Conservation (phyloP, 2,797 vertebrate genomes). For the Carcharodon carcharias region DNA sequence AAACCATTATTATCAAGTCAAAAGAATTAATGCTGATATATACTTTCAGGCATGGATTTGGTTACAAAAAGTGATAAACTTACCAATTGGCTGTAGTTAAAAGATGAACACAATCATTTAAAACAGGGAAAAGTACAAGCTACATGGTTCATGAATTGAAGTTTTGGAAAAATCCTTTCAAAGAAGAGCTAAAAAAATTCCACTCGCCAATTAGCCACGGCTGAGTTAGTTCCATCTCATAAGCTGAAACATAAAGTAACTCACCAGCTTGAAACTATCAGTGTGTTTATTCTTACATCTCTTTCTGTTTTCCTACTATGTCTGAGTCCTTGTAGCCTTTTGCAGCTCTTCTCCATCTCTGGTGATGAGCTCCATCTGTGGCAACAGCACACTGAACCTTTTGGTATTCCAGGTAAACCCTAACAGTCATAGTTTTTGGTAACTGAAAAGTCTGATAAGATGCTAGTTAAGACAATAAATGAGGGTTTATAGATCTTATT, state of each 20-base stretch:
- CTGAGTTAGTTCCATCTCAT: neutral
- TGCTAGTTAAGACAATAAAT: neutral
- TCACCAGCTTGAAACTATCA: neutral
- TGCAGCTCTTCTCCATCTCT: neutral
- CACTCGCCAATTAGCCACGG: neutral
- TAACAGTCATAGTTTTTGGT: neutral
- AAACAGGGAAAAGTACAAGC: neutral
- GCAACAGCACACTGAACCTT: neutral
- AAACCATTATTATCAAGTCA: constrained; percentile 23
- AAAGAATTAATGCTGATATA: neutral
- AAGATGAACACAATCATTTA: neutral
- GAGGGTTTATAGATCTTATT: neutral
- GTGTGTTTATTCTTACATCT: neutral
- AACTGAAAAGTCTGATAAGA: neutral
- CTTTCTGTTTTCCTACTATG: neutral
- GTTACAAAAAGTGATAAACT: neutral
- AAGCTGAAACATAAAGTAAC: neutral
- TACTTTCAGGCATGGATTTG: neutral
- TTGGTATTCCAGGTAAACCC: neutral
- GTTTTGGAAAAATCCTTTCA: neutral
- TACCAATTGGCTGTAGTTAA: too few relatives aligned
- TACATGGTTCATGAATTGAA: neutral
- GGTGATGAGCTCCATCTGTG: constrained; percentile 17
- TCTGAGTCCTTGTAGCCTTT: neutral
- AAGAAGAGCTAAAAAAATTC: neutral